Evolutionary conservation across 2,113 vertebrate species (phyloP).

Genomic region (Lathamus discolor): DNA sequence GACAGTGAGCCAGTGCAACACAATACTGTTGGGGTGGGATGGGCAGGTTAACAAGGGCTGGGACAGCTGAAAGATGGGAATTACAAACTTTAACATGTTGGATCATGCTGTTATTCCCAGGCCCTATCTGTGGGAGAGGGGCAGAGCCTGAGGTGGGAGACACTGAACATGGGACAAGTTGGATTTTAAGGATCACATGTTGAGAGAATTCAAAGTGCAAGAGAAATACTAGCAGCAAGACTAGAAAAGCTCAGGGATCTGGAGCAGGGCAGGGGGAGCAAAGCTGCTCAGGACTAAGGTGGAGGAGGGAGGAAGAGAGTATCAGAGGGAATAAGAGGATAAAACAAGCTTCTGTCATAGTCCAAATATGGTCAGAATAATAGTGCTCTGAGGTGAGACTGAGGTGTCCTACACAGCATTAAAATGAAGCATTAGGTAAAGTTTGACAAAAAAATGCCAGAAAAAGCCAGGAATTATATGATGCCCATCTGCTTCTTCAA

Average conservation of each 20-base stretch:
- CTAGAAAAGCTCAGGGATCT: not conserved
- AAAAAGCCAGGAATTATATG: not conserved
- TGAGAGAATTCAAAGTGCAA: not conserved
- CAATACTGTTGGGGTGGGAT: accelerated
- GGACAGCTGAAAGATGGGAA: not conserved
- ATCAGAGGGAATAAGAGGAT: not conserved
- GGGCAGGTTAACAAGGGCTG: not conserved
- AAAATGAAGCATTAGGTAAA: not conserved
- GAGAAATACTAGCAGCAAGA: not conserved
- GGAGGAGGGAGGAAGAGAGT: not conserved
- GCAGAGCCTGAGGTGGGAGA: not conserved
- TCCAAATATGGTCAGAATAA: not conserved
- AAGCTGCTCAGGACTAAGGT: not conserved
- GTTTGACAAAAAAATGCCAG: not conserved
- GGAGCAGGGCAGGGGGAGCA: not conserved
- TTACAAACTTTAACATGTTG: not conserved
- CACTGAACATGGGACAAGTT: accelerated
- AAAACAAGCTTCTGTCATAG: not conserved
- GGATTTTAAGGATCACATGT: not conserved
- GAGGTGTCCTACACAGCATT: not conserved
- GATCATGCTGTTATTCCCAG: not conserved
- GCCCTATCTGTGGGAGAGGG: not conserved
- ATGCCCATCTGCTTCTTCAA: not conserved
- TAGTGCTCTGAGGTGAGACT: not conserved
- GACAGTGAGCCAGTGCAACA: not conserved